A percentile compares a stretch with the other conserved stretches of the same genome.
phyloP scores from a whole-genome alignment of 2,888 invertebrate genomes.

The Limnephilus rhombicus region DNA sequence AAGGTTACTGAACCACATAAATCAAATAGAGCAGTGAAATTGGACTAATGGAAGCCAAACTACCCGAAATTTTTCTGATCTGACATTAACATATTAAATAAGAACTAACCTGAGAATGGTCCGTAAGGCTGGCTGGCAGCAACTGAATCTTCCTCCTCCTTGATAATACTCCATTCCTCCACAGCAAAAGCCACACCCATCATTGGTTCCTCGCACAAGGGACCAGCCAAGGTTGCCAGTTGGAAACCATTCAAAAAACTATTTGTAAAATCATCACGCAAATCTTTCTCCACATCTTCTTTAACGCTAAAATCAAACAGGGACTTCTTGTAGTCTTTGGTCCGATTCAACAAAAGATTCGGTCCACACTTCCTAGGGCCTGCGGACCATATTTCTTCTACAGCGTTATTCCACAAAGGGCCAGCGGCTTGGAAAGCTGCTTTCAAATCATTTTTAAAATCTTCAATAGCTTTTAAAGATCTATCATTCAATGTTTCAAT shows the following conservation, averaged over 20 bases:
- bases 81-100: neutral
- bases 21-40: neutral
- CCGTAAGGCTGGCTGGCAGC: conserved; percentile 72
- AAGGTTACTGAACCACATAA: neutral
- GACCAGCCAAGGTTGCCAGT: conserved; percentile 91
- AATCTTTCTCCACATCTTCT: conserved; percentile 73
- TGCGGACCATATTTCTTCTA: conserved; percentile 91
- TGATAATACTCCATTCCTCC: conserved; percentile 86
- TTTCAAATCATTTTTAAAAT: conserved; percentile 79
- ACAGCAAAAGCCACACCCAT: conserved; percentile 95
- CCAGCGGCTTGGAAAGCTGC: conserved; percentile 79
- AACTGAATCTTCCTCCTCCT: conserved; percentile 71
- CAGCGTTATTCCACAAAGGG: conserved; percentile 76
- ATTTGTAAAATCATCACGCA: conserved; percentile 83
- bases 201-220: conserved; percentile 98
- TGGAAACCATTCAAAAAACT: conserved; percentile 93
- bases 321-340: conserved; percentile 80
- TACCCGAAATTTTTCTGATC: no score
- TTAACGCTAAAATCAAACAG: conserved; percentile 73
- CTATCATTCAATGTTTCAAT: conserved; percentile 71
- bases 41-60: neutral
- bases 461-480: conserved; percentile 74
- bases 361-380: conserved; percentile 94
- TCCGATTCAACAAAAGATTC: conserved; percentile 92
- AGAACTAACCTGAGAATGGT: conserved; percentile 77